phyloP scores from a whole-genome alignment of 1,140 invertebrate genomes.

The Listronotus oregonensis region DNA sequence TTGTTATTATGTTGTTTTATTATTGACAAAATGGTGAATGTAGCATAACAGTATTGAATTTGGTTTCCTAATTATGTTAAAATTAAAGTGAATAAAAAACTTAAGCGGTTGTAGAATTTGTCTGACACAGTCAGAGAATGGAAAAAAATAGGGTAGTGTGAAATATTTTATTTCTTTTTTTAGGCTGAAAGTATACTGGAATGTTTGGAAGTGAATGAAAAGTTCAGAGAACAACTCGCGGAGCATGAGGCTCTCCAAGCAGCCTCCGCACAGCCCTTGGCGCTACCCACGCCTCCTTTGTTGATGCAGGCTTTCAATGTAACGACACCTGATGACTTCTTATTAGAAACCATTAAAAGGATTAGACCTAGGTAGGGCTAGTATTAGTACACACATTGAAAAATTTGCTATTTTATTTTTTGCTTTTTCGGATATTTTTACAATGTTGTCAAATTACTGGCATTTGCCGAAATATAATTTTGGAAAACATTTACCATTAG shows the following conservation, averaged over 20 bases:
- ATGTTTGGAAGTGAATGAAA: conserved; percentile 79
- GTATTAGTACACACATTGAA: not conserved
- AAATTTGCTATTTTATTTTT: too few species aligned
- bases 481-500: too few species aligned
- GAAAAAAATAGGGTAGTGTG: too few species aligned
- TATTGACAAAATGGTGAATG: too few species aligned
- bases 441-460: too few species aligned
- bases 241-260: conserved; percentile 55
- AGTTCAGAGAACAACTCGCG: conserved; percentile 64
- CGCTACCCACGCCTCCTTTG: conserved; percentile 63
- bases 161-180: conserved; percentile 39
- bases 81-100: too few species aligned
- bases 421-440: too few species aligned
- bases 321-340: conserved; percentile 74
- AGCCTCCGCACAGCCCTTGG: conserved; percentile 45
- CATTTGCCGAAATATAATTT: too few species aligned
- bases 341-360: conserved; percentile 77
- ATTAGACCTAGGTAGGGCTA: conserved; percentile 70
- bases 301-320: conserved; percentile 81
- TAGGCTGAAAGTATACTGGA: conserved; percentile 89
- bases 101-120: too few species aligned
- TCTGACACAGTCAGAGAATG: conserved; percentile 85
- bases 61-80: too few species aligned
- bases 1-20: too few species aligned
- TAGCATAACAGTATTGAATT: too few species aligned